A percentile compares a stretch with the other conserved stretches of the same genome.
Conservation (phyloP, 2,797 vertebrate species). For the Melanotaenia trifasciata region DNA sequence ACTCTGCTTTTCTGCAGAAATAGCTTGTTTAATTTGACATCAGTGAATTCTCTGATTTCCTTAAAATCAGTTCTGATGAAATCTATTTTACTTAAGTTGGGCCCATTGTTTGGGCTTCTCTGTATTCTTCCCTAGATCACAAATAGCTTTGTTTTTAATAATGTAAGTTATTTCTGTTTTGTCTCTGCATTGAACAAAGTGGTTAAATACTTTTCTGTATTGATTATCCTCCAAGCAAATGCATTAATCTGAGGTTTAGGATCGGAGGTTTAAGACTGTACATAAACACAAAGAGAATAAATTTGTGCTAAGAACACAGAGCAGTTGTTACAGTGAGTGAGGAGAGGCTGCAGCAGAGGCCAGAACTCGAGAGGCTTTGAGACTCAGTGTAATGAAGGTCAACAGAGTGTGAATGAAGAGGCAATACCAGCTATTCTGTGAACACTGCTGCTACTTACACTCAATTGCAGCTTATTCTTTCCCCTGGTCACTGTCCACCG, state of each 20-base stretch:
- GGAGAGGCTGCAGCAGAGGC: conserved; percentile 11
- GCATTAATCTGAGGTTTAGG: not conserved
- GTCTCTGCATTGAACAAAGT: not conserved
- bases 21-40: not conserved
- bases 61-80: not conserved
- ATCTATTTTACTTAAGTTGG: not conserved
- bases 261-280: too few relatives aligned
- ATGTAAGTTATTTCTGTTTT: not conserved
- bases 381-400: conserved; percentile 49
- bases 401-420: conserved; percentile 39
- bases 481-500: not conserved
- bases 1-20: not conserved
- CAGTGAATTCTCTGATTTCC: not conserved
- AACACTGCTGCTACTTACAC: conserved; percentile 16
- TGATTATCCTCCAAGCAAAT: not conserved
- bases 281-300: not conserved
- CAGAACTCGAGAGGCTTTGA: conserved; percentile 19
- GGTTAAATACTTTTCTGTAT: not conserved
- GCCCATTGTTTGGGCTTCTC: not conserved
- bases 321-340: not conserved
- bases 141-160: not conserved
- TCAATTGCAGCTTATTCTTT: conserved; percentile 16
- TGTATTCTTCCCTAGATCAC: not conserved
- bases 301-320: not conserved
- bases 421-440: conserved; percentile 20